Conservation (phyloP, 2,888 invertebrate species). For the Chrysolina americana region DNA sequence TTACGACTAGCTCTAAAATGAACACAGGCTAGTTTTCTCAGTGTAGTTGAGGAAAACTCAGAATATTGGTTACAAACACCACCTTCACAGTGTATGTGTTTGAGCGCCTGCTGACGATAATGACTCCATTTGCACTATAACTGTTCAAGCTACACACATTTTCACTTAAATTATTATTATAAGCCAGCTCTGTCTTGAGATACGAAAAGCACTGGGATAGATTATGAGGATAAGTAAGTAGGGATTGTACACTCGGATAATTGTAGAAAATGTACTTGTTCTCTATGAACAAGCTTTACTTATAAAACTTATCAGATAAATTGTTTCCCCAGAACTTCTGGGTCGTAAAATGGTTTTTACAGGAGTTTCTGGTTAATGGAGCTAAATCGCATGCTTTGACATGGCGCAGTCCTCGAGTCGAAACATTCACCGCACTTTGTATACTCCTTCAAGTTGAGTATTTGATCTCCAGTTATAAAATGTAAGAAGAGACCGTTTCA, state of each 20-base stretch:
- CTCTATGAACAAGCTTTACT: constrained; percentile 6
- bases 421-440: not conserved
- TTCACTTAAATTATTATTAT: constrained; percentile 43
- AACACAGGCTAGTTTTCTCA: not conserved
- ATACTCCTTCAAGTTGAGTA: too few species aligned
- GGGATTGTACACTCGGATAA: constrained; percentile 6
- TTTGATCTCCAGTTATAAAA: too few species aligned
- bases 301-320: constrained; percentile 16
- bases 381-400: not conserved
- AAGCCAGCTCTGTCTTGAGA: constrained; percentile 19
- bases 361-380: not conserved
- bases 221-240: constrained; percentile 1
- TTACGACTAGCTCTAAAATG: too few species aligned
- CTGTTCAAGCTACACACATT: constrained; percentile 40
- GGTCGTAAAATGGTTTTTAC: constrained; percentile 1
- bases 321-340: constrained; percentile 1
- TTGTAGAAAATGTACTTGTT: constrained; percentile 16
- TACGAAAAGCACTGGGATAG: not conserved
- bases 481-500: too few species aligned
- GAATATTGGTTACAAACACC: constrained; percentile 51
- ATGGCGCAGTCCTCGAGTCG: not conserved
- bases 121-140: constrained; percentile 47
- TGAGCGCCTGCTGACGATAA: constrained; percentile 47
- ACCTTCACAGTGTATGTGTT: constrained; percentile 5
- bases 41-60: constrained; percentile 35